These are phyloP conservation scores for Microtus ochrogaster DNA, from an alignment of 2,113 vertebrate genomes.

Conservation along the genomic window DNA sequence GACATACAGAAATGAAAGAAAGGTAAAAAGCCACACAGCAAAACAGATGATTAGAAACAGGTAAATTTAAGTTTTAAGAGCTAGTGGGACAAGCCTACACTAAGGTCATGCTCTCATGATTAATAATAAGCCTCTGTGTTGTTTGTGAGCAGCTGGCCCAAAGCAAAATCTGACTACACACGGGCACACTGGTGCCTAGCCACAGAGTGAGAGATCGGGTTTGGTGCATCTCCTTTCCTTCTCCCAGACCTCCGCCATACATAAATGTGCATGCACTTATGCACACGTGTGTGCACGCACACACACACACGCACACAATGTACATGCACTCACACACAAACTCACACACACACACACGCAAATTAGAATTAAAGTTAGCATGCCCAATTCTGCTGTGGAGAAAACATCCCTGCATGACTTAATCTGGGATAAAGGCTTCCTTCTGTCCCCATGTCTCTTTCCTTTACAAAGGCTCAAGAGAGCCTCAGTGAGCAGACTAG, in stretches of 20 bases:
- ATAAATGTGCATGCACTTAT: background rate
- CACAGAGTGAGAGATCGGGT: background rate
- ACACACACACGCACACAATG: background rate
- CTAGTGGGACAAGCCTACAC: background rate
- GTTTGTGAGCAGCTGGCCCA: background rate
- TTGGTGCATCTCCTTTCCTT: background rate
- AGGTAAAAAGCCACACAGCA: background rate
- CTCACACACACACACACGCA: background rate
- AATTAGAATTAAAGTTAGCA: background rate
- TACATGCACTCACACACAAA: background rate
- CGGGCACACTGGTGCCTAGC: background rate
- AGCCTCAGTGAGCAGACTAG: background rate
- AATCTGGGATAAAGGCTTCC: background rate
- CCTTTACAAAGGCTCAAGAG: background rate
- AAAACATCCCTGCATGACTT: background rate
- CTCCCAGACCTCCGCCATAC: background rate
- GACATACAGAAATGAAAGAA: background rate
- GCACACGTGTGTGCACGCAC: background rate
- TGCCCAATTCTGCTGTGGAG: background rate
- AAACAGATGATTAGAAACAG: background rate
- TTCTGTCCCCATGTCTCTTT: background rate
- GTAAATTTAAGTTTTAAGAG: background rate
- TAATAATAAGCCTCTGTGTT: background rate
- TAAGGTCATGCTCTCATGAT: background rate
- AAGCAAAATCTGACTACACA: background rate